phyloP scores from a whole-genome alignment of 2,113 vertebrate genomes.

The Andinoacara biseriatus region DNA sequence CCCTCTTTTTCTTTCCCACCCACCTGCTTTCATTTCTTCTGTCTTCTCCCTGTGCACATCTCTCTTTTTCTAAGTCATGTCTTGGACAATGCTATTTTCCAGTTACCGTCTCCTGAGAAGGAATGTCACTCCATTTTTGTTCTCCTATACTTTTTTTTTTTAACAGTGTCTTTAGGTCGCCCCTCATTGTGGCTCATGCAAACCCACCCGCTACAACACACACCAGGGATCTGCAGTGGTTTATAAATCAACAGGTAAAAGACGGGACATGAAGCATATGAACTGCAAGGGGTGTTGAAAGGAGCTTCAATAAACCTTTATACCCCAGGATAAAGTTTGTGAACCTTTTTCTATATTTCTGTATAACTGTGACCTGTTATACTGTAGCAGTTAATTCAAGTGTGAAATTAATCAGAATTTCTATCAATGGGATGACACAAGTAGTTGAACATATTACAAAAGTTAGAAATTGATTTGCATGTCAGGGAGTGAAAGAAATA shows the following conservation, averaged over 20 bases:
- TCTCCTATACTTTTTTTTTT: slow-evolving; percentile 43
- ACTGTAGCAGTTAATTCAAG: slow-evolving; percentile 1
- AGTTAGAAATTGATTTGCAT: too few species aligned
- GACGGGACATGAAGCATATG: neutral
- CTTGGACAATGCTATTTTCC: slow-evolving; percentile 48
- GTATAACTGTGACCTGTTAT: neutral
- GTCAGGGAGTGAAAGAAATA: too few species aligned
- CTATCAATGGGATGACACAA: neutral
- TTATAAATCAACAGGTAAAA: slow-evolving; percentile 11
- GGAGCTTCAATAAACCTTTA: neutral
- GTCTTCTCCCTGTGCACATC: neutral
- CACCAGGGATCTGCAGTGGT: neutral
- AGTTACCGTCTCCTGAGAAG: slow-evolving; percentile 39
- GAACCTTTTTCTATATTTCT: neutral
- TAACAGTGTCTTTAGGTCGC: slow-evolving; percentile 9
- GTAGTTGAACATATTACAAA: neutral
- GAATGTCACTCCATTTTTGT: slow-evolving; percentile 37
- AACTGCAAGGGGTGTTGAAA: neutral
- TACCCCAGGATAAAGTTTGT: neutral
- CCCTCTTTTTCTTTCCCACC: slow-evolving; percentile 5
- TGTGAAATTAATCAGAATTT: neutral
- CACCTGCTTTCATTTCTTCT: slow-evolving; percentile 29
- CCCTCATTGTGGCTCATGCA: neutral
- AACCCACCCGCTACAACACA: neutral
- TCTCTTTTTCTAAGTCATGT: neutral